These are phyloP conservation scores for Catocala sponsa DNA, from an alignment of 2,888 invertebrate genomes.

Conservation along the genomic window DNA sequence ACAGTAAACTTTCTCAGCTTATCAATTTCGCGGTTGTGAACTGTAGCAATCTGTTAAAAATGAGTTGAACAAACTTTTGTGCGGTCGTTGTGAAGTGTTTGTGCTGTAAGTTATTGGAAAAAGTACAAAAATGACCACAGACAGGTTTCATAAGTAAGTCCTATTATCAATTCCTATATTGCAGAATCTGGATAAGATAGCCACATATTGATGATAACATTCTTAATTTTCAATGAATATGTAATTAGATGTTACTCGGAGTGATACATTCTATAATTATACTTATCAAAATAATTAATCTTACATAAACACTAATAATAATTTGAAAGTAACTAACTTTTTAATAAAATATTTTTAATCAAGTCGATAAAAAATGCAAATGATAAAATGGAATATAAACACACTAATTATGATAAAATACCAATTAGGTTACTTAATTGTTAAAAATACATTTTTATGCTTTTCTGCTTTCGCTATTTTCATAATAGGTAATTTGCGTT, in stretches of 20 bases:
- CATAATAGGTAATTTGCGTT: constrained; percentile 7
- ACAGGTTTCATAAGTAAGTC: constrained; percentile 90
- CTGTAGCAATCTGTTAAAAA: constrained; percentile 70
- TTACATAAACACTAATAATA: not conserved
- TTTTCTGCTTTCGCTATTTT: constrained; percentile 17
- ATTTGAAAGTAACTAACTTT: not conserved
- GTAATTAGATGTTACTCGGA: constrained; percentile 7
- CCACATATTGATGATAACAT: constrained; percentile 32
- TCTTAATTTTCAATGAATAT: constrained; percentile 19
- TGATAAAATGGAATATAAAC: not conserved
- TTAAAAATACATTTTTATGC: constrained; percentile 15
- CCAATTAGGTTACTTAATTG: constrained; percentile 8
- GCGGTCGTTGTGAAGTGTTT: constrained; percentile 43
- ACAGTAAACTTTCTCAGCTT: constrained; percentile 75
- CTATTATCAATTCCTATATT: constrained; percentile 24
- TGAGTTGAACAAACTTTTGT: constrained; percentile 78
- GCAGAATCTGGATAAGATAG: constrained; percentile 44
- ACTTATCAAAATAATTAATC: not conserved
- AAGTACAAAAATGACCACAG: constrained; percentile 84
- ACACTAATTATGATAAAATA: constrained; percentile 12
- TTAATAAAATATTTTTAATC: not conserved
- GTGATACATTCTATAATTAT: not conserved
- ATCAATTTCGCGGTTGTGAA: constrained; percentile 74
- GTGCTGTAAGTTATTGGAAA: constrained; percentile 36
- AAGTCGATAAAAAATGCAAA: too few relatives aligned